Percentiles rank a stretch among this genome's conserved stretches.
These are phyloP conservation scores for Pontoporia blainvillei DNA, from an alignment of 2,113 vertebrate species.

Conservation along the genomic window DNA sequence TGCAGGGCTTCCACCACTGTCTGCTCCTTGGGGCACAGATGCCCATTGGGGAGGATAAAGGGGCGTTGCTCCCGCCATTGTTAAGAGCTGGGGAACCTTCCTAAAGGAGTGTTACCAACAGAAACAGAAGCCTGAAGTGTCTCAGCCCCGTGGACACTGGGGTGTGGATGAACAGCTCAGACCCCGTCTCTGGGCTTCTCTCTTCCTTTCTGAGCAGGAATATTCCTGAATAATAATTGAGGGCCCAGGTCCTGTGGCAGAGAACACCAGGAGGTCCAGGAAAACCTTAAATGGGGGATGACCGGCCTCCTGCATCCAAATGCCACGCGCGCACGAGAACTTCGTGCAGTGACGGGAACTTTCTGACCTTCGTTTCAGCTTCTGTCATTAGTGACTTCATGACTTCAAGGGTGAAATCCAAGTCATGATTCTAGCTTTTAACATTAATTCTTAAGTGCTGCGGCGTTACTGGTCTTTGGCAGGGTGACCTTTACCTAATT, in stretches of 20 bases:
- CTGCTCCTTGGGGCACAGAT: constrained; percentile 14
- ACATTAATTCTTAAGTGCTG: not conserved
- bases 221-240: not conserved
- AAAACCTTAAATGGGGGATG: not conserved
- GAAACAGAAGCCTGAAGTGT: not conserved
- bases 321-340: accelerated
- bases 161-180: not conserved
- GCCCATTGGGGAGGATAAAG: accelerated
- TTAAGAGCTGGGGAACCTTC: not conserved
- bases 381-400: no score
- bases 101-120: not conserved
- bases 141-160: not conserved
- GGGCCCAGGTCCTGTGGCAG: not conserved
- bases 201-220: not conserved
- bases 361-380: not conserved
- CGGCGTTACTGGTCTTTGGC: not conserved
- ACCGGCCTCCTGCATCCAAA: not conserved
- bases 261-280: not conserved
- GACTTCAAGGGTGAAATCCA: not conserved
- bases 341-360: accelerated
- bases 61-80: not conserved
- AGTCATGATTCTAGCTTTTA: not conserved
- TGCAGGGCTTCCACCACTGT: not conserved
- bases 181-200: not conserved
- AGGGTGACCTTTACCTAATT: not conserved